Base-by-base conservation (phyloP, 2,113 vertebrate species). In the Pangasianodon gigas region DNA sequence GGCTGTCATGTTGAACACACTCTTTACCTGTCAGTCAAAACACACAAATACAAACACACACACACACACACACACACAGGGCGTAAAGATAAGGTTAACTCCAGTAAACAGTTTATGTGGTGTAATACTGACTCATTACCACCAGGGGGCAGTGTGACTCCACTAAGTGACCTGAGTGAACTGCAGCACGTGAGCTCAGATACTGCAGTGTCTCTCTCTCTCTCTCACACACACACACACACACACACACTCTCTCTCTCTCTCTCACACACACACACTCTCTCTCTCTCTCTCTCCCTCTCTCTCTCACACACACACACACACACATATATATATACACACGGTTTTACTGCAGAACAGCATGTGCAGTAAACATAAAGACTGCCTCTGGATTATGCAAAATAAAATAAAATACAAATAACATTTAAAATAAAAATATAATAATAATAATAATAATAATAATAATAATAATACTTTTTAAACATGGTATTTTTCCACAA, bases 1-100 rank as follows among this genome's bases (percentile, higher is more conserved):
- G 83, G 97, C 97, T 0, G 97, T 99, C 98, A 99, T 99, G 93
- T 96, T 97, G 92, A 98, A 99, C 87, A 99, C 98, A 82, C 90
- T 97, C 95, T 97, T 99, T 89, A 99, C 94, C 98, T 99, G 92
- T n/a, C 92, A 90, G 74, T 87, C 88, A 92, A 32, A 92, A 29
- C 84, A 88, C 60, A 86, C 85, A 82, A 41, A 75, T 56, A 52
- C 48, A 87, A 24, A 58, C 4, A 85, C 62, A 84, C 81, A 83
- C 44, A 80, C 44, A 80, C 60, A 54, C 54, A 88, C n/a, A 44
- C 5, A 82, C 60, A 84, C 80, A 79, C 44, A 75, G 0, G 41
- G n/a, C 18, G 2, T 48, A 48, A 48, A 46, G 2, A 26, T 26
- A 48, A 46, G 1, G 82, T 26, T 80, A 19, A 32, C 9, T 32